phyloP scores from a whole-genome alignment of 2,888 invertebrate species.

The Petrophora chlorosata region DNA sequence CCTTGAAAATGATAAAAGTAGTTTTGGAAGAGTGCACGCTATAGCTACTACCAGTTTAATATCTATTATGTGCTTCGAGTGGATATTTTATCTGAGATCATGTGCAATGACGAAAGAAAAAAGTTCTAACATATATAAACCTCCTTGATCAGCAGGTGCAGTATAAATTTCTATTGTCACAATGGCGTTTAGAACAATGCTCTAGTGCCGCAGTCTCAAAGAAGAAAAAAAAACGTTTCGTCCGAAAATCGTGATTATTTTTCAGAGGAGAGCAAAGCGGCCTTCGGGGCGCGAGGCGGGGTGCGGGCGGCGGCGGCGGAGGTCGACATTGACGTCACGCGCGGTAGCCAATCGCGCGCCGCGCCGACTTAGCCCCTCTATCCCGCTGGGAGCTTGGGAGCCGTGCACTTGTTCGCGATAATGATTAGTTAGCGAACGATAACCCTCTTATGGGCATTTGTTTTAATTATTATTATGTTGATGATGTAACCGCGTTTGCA shows the following conservation, averaged over 20 bases:
- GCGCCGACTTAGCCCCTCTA: constrained; percentile 62
- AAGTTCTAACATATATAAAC: too few relatives aligned
- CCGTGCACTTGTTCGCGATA: constrained; percentile 46
- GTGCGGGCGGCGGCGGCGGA: constrained; percentile 57
- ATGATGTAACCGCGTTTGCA: constrained; percentile 3
- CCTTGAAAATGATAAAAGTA: too few relatives aligned
- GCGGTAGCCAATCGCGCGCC: constrained; percentile 68
- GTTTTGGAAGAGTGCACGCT: too few relatives aligned
- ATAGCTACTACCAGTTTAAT: too few relatives aligned
- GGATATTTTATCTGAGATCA: too few relatives aligned
- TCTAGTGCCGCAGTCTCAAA: constrained; percentile 39
- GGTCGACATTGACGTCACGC: constrained; percentile 82
- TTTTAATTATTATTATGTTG: constrained; percentile 17
- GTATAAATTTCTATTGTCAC: neutral
- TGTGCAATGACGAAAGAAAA: too few relatives aligned
- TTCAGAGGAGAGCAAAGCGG: constrained; percentile 70
- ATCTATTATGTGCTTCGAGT: too few relatives aligned
- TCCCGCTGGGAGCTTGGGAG: constrained; percentile 54
- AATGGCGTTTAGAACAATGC: constrained; percentile 42
- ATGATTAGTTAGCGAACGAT: constrained; percentile 41
- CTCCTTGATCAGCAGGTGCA: too few relatives aligned
- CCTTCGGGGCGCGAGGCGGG: constrained; percentile 64
- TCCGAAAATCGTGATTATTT: constrained; percentile 78
- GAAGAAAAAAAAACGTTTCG: constrained; percentile 51
- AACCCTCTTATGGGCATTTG: constrained; percentile 32